phyloP scores from a whole-genome alignment of 2,113 vertebrate species.

The Collichthys lucidus region DNA sequence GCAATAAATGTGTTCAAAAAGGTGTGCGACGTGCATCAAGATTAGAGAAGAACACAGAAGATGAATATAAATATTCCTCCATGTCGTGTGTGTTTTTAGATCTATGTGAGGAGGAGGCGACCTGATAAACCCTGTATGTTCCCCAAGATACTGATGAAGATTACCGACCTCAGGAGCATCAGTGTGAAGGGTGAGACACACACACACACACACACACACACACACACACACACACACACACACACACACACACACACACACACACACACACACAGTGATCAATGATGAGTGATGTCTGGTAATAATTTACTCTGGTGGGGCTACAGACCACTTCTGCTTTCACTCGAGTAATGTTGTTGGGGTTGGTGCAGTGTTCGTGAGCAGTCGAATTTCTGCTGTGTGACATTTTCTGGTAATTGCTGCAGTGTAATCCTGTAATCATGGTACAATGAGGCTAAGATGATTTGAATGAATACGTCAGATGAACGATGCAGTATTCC shows the following conservation, averaged over 20 bases:
- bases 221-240: neutral
- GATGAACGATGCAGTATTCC: too few relatives aligned
- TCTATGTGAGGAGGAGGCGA: conserved; percentile 83
- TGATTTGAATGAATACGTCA: neutral
- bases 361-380: neutral
- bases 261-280: neutral
- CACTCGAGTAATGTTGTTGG: neutral
- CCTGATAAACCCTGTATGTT: conserved; percentile 85
- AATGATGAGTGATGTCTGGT: neutral
- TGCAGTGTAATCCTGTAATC: neutral
- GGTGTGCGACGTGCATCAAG: neutral
- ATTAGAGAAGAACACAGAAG: neutral
- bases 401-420: neutral
- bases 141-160: conserved; percentile 87
- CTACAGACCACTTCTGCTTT: neutral
- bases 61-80: neutral
- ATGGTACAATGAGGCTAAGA: neutral
- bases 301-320: neutral
- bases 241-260: neutral
- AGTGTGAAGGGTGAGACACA: conserved; percentile 81
- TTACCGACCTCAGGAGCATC: conserved; percentile 84
- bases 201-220: neutral
- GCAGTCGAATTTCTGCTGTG: neutral
- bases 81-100: conserved; percentile 44
- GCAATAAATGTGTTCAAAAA: neutral